Evolutionary conservation across 92 coral and sea anemone species (phyloP).

Genomic region (Heteractis magnifica): DNA sequence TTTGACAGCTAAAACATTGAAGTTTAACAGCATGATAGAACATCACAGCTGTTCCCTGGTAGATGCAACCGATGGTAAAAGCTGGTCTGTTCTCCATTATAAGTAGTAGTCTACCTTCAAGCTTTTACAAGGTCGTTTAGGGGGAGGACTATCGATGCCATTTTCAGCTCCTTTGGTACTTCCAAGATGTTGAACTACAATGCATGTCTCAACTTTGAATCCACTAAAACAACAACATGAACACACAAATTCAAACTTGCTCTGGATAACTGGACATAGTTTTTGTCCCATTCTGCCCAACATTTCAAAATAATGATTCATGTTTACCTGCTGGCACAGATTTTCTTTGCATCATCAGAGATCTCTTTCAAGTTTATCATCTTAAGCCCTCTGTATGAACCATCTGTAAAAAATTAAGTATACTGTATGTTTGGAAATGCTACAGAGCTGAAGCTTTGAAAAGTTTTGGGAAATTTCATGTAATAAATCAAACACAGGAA

Average conservation of each 20-base stretch:
- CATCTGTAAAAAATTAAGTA: slow-evolving; percentile 55
- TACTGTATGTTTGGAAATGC: no score
- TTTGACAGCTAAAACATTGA: no score
- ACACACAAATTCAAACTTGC: background rate
- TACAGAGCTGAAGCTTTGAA: no score
- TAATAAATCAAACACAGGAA: no score
- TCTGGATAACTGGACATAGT: no score
- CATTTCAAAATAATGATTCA: background rate
- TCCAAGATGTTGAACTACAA: slow-evolving; percentile 84
- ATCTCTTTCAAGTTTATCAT: slow-evolving; percentile 80
- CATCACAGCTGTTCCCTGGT: no score
- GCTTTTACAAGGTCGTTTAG: slow-evolving; percentile 72
- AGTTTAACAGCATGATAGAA: no score
- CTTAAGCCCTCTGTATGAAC: slow-evolving; percentile 84
- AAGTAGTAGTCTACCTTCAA: background rate
- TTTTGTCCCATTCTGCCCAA: no score
- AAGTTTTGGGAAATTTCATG: background rate
- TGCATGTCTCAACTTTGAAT: slow-evolving; percentile 68
- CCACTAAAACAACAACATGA: slow-evolving; percentile 42
- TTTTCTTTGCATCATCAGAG: slow-evolving; percentile 81
- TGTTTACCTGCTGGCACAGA: slow-evolving; percentile 68
- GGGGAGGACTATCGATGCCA: slow-evolving; percentile 54
- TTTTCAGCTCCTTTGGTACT: slow-evolving; percentile 31
- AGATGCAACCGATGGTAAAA: no score
- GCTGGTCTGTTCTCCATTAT: no score